Conservation (phyloP, 2,797 vertebrate genomes). For the Semotilus atromaculatus region DNA sequence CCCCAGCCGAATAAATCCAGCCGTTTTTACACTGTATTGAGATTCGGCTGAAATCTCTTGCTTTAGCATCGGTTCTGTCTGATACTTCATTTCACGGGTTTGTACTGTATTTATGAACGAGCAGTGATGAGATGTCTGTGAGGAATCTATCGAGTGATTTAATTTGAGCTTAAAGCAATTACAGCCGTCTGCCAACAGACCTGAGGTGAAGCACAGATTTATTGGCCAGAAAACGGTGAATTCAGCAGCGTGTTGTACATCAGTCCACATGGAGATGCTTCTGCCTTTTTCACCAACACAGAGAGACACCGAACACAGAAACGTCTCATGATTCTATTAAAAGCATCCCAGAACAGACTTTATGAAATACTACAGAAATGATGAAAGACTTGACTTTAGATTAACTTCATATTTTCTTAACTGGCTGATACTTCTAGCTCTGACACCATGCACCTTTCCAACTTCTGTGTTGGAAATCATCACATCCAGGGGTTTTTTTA, state of each 20-base stretch:
- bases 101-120: slow-evolving; percentile 3
- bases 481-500: too few species aligned
- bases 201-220: slow-evolving; percentile 5
- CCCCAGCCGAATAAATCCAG: neutral
- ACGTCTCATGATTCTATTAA: neutral
- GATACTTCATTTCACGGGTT: neutral
- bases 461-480: too few species aligned
- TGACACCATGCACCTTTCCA: too few species aligned
- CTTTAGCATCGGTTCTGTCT: neutral
- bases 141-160: slow-evolving; percentile 24
- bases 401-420: too few species aligned
- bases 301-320: neutral
- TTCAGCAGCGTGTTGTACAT: slow-evolving; percentile 20
- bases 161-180: slow-evolving; percentile 30
- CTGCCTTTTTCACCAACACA: neutral
- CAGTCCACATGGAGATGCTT: neutral
- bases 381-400: too few species aligned
- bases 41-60: neutral
- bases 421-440: too few species aligned
- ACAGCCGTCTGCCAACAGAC: neutral
- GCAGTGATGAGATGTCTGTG: slow-evolving; percentile 10
- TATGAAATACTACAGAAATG: too few species aligned
- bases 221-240: slow-evolving; percentile 13
- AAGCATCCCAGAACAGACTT: too few species aligned
- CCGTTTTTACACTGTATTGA: neutral